Base-by-base conservation (phyloP, 2,113 vertebrate genomes). In the Cephalopholis sonnerati region DNA sequence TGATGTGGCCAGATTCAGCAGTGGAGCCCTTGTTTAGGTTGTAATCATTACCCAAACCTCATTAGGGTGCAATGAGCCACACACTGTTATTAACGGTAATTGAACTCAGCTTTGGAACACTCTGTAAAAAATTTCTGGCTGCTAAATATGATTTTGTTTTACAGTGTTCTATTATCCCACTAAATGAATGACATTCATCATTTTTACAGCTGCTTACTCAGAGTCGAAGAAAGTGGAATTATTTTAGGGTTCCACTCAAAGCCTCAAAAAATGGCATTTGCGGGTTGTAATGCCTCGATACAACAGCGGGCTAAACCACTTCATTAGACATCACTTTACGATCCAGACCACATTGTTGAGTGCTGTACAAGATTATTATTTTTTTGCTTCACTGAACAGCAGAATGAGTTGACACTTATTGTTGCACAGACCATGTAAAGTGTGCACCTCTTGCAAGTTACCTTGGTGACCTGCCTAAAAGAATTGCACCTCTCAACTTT, bases 161-260 rank as follows among this genome's bases (percentile, higher is more conserved):
- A 87, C 77, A 77, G 58, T 63, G 75, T 87, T 82, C 27, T 89
- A 79, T 92, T 90, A 93, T 91, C 82, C 78, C 13, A 20, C 74
- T 25, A 87, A 91, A 93, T 91, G 75, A 86, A 89, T 22, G 44
- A 9, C 74, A 92, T 94, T 79, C 91, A 92, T 94, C 91, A 94
- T 87, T 82, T 87, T 90, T 89, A 91, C 88, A 87, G 63, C 89
- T 74, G 67, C 67, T 73, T 74, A 80, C 58, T 82, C 57, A 27
- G 29, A 67, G 58, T 72, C 41, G 17, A 75, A 74, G 24, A 22
- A 27, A 74, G 25, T 16, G 54, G 24, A 64, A 81, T 87, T 77
- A 69, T 75, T 83, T 87, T 66, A 77, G 59, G 59, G 80, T 39
- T 65, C 59, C 50, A 67, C 57, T 63, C 9, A 50, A 50, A 85